A percentile compares a stretch with the other conserved stretches of the same genome.
Conservation (phyloP, 2,888 invertebrate genomes). For the Acanthoscelides obtectus region DNA sequence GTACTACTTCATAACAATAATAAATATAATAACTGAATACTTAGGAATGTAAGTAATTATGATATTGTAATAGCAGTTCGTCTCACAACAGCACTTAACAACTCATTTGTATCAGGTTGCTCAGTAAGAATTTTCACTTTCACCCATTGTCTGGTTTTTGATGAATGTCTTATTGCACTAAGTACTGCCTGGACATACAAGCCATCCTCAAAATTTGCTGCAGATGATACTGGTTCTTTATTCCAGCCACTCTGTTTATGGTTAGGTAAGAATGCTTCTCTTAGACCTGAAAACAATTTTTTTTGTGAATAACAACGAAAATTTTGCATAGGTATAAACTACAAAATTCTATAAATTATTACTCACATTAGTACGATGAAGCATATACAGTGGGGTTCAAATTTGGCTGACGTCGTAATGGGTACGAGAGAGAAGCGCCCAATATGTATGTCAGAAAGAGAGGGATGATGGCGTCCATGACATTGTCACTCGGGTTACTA, state of each 20-base stretch:
- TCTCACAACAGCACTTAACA: slow-evolving; percentile 70
- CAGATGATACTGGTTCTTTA: slow-evolving; percentile 78
- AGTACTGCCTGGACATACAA: slow-evolving; percentile 93
- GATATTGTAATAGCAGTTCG: slow-evolving; percentile 66
- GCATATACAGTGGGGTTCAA: too few species aligned
- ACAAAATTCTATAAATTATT: too few species aligned
- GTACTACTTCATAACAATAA: too few species aligned
- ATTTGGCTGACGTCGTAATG: too few species aligned
- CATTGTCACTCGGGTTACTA: too few species aligned
- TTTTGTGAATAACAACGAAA: too few species aligned
- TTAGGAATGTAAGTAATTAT: slow-evolving; percentile 28
- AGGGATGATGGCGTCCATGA: too few species aligned
- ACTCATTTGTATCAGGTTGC: slow-evolving; percentile 78
- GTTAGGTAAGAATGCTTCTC: slow-evolving; percentile 76
- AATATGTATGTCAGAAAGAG: too few species aligned
- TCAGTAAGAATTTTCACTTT: slow-evolving; percentile 77
- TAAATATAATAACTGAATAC: too few species aligned
- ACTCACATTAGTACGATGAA: too few species aligned
- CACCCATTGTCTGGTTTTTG: slow-evolving; percentile 81
- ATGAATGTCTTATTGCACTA: slow-evolving; percentile 84
- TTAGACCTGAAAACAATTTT: slow-evolving; percentile 71
- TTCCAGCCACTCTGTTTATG: slow-evolving; percentile 85
- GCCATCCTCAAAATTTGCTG: slow-evolving; percentile 94
- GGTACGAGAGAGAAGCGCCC: too few species aligned
- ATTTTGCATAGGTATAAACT: too few species aligned